phyloP scores from a whole-genome alignment of 2,113 vertebrate species.

The Siniperca knerii region DNA sequence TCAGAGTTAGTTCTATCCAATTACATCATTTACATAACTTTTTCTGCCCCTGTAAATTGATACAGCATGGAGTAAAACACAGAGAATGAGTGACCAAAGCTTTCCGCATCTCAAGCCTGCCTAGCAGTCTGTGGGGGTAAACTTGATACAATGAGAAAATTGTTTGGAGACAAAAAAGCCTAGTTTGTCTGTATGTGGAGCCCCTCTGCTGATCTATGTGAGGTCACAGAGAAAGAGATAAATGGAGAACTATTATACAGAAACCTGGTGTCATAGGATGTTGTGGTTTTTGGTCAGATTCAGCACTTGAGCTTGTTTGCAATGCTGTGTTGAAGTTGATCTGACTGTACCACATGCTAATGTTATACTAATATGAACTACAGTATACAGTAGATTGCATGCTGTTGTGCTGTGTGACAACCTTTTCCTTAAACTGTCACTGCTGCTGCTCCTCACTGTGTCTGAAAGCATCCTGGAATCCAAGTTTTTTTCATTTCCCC shows the following conservation, averaged over 20 bases:
- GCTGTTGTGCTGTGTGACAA: neutral
- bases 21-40: neutral
- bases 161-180: slow-evolving; percentile 74
- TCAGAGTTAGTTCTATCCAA: neutral
- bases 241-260: neutral
- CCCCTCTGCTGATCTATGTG: slow-evolving; percentile 57
- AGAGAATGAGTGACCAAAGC: slow-evolving; percentile 25
- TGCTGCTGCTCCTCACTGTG: neutral
- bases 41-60: slow-evolving; percentile 22
- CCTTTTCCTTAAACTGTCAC: neutral
- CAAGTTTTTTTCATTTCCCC: neutral
- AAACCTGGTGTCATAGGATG: slow-evolving; percentile 8
- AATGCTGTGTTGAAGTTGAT: neutral
- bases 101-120: slow-evolving; percentile 38
- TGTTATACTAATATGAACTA: slow-evolving; percentile 20
- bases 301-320: neutral
- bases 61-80: neutral
- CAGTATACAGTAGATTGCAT: neutral
- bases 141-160: slow-evolving; percentile 77
- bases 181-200: slow-evolving; percentile 62
- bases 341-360: neutral
- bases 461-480: neutral
- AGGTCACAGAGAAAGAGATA: slow-evolving; percentile 54
- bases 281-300: slow-evolving; percentile 6
- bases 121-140: slow-evolving; percentile 52